These are phyloP conservation scores for Syngnathus typhle DNA, from an alignment of 2,113 vertebrate species.

Conservation along the genomic window DNA sequence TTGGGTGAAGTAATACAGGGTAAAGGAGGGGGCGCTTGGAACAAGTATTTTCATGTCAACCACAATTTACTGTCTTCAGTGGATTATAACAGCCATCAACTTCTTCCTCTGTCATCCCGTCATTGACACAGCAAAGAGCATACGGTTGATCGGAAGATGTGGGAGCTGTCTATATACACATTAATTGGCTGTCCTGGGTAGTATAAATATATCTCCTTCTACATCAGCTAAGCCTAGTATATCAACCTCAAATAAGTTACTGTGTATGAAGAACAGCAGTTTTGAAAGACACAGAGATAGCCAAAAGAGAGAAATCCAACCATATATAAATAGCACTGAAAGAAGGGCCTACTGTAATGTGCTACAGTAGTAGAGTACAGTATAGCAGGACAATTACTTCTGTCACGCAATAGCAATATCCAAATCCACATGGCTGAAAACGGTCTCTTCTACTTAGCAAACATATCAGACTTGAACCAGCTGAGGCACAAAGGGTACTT, in stretches of 20 bases:
- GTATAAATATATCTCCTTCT: slow-evolving; percentile 64
- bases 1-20: slow-evolving; percentile 44
- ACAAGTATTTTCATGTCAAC: slow-evolving; percentile 60
- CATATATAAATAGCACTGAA: slow-evolving; percentile 60
- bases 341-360: slow-evolving; percentile 52
- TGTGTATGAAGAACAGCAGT: slow-evolving; percentile 60
- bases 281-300: slow-evolving; percentile 65
- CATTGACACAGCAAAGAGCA: slow-evolving; percentile 65
- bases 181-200: slow-evolving; percentile 59
- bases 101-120: slow-evolving; percentile 55
- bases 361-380: slow-evolving; percentile 46
- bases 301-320: slow-evolving; percentile 61
- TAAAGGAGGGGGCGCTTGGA: slow-evolving; percentile 39
- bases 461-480: slow-evolving; percentile 68
- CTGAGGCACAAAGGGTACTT: slow-evolving; percentile 79
- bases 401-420: slow-evolving; percentile 56
- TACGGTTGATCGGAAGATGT: slow-evolving; percentile 57
- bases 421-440: slow-evolving; percentile 49
- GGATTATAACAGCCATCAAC: slow-evolving; percentile 59
- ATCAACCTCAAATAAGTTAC: slow-evolving; percentile 68
- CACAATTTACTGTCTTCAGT: slow-evolving; percentile 62
- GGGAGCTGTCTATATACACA: slow-evolving; percentile 70
- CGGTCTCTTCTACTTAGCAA: slow-evolving; percentile 60
- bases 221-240: slow-evolving; percentile 66
- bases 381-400: slow-evolving; percentile 60